A percentile compares a stretch with the other conserved stretches of the same genome.
phyloP scores from a whole-genome alignment of 2,113 vertebrate genomes.

The Erythrocebus patas region DNA sequence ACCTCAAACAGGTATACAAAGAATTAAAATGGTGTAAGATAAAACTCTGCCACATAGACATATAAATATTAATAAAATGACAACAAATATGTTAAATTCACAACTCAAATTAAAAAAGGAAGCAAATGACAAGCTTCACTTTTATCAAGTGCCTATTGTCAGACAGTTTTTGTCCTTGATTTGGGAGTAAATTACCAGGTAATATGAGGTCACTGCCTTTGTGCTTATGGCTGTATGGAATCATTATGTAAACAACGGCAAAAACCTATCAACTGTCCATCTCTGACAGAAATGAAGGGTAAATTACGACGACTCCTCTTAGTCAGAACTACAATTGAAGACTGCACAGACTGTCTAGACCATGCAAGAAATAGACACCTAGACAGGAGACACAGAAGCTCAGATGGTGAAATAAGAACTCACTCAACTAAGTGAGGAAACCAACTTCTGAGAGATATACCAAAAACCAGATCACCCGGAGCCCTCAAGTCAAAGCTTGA shows the following conservation, averaged over 20 bases:
- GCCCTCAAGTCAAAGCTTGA: slow-evolving; percentile 19
- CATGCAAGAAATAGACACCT: neutral
- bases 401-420: neutral
- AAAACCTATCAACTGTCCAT: neutral
- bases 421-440: neutral
- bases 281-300: neutral
- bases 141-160: neutral
- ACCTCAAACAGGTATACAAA: slow-evolving; percentile 54
- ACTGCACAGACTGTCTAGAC: neutral
- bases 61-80: slow-evolving; percentile 25
- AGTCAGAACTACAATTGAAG: neutral
- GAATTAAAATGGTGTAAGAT: slow-evolving; percentile 37
- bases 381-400: neutral
- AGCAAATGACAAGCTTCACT: slow-evolving; percentile 9
- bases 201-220: neutral
- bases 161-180: neutral
- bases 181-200: neutral
- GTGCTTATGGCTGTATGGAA: neutral
- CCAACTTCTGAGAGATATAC: neutral
- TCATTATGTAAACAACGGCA: neutral
- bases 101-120: neutral
- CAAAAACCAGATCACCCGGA: slow-evolving; percentile 10
- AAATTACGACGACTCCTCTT: neutral
- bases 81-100: neutral
- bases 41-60: neutral